Percentiles rank a stretch among this genome's conserved stretches.
These are phyloP conservation scores for Pantherophis alleghaniensis DNA, from an alignment of 2,797 vertebrate species.

Conservation along the genomic window DNA sequence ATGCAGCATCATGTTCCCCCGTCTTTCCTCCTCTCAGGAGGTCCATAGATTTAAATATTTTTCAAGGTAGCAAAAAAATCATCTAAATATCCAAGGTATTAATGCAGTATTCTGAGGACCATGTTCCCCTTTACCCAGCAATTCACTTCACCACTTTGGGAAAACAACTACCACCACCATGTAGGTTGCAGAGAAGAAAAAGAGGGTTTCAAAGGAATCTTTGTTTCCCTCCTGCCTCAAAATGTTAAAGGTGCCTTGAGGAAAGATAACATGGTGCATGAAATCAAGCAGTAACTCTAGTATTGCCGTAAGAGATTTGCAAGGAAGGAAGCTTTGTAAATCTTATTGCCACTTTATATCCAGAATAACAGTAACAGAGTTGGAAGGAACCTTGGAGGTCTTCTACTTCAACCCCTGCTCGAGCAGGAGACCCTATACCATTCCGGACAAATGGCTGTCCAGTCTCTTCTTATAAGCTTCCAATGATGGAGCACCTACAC, in stretches of 20 bases:
- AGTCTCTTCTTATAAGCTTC: too few relatives aligned
- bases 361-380: not conserved
- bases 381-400: not conserved
- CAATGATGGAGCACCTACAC: not conserved
- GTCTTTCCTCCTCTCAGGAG: not conserved
- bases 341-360: not conserved
- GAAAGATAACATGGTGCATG: not conserved
- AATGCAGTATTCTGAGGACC: not conserved
- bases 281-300: not conserved
- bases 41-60: not conserved
- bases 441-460: too few relatives aligned
- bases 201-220: not conserved
- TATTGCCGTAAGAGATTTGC: not conserved
- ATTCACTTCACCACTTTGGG: not conserved
- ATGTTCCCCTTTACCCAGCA: not conserved
- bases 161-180: not conserved
- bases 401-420: not conserved
- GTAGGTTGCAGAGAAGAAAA: not conserved
- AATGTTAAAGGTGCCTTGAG: not conserved
- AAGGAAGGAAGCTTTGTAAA: not conserved
- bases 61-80: not conserved
- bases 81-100: not conserved
- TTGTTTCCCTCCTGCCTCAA: not conserved
- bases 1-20: not conserved
- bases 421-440: not conserved